These are phyloP conservation scores for Drosophila pegasa DNA, from an alignment of 2,888 invertebrate species.

Conservation along the genomic window DNA sequence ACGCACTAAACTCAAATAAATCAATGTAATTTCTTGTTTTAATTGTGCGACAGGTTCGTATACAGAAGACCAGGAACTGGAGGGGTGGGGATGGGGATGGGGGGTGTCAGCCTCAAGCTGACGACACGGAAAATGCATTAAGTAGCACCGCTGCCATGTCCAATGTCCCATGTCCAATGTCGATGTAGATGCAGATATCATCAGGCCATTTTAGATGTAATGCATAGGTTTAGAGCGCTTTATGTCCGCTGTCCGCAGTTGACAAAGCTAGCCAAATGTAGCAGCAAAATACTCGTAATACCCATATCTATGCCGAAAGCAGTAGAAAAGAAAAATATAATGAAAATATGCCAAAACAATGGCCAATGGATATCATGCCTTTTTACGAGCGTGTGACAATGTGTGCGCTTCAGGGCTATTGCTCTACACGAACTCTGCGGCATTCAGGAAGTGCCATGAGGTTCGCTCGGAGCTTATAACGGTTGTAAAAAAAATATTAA, in stretches of 20 bases:
- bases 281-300: constrained; percentile 20
- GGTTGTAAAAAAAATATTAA: neutral
- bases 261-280: constrained; percentile 33
- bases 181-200: constrained; percentile 34
- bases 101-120: constrained; percentile 12
- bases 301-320: neutral
- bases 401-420: constrained; percentile 10
- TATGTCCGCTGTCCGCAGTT: constrained; percentile 34
- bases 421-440: neutral
- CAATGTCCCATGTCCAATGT: constrained; percentile 35
- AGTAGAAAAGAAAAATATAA: constrained; percentile 1
- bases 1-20: constrained; percentile 50
- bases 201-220: constrained; percentile 34
- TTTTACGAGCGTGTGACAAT: constrained; percentile 23
- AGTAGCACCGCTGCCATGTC: constrained; percentile 48
- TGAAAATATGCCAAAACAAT: constrained; percentile 26
- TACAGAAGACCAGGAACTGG: neutral
- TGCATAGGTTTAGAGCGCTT: constrained; percentile 48
- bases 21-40: constrained; percentile 63
- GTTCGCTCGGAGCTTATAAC: neutral
- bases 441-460: neutral
- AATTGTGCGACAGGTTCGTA: constrained; percentile 59
- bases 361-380: constrained; percentile 8
- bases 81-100: no score
- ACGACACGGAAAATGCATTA: constrained; percentile 66